Percentiles rank a stretch among this genome's conserved stretches.
These are phyloP conservation scores for Hylyphantes graminicola DNA, from an alignment of 1,140 invertebrate species.

Conservation along the genomic window DNA sequence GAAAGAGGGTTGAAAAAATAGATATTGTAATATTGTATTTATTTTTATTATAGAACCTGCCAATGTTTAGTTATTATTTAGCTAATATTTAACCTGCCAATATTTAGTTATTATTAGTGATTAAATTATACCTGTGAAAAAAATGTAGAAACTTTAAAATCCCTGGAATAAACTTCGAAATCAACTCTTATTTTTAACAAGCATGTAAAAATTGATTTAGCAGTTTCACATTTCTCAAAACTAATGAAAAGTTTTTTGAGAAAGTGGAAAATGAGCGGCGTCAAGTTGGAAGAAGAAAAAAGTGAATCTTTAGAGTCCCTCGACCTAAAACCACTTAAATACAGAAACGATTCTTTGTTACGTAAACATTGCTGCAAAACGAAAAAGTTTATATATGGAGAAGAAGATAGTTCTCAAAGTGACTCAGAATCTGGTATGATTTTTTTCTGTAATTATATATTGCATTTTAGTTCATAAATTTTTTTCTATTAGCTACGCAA, in stretches of 20 bases:
- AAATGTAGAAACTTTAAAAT: neutral
- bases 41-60: neutral
- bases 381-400: neutral
- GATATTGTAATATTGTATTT: no score
- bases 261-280: constrained; percentile 1
- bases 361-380: constrained; percentile 33
- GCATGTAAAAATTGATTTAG: no score
- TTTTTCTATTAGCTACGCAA: no score
- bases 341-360: neutral
- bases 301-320: constrained; percentile 37
- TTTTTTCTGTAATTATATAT: neutral
- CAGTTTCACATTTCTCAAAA: neutral
- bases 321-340: neutral
- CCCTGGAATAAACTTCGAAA: neutral
- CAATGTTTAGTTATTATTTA: neutral
- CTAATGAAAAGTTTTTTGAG: neutral
- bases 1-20: no score
- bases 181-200: neutral
- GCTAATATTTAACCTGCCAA: neutral
- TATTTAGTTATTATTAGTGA: neutral
- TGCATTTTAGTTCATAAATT: neutral
- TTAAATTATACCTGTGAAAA: neutral
- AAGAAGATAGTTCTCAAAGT: constrained; percentile 10
- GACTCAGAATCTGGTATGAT: constrained; percentile 29
- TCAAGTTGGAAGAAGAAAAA: neutral